phyloP scores from a whole-genome alignment of 2,888 invertebrate species.

The Polymixis flavicincta region DNA sequence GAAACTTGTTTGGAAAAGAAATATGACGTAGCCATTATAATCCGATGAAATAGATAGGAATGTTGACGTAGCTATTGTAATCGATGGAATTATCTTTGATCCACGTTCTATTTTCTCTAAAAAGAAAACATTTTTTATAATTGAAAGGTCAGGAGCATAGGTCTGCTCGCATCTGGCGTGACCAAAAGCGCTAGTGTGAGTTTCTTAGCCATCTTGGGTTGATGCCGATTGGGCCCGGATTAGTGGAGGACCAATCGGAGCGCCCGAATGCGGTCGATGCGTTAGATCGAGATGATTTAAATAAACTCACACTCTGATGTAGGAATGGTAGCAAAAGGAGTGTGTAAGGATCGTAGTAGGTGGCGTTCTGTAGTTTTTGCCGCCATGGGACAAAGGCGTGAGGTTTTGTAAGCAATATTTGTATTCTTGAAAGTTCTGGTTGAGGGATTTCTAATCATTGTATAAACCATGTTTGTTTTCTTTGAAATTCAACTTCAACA shows the following conservation, averaged over 20 bases:
- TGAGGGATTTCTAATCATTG: not conserved
- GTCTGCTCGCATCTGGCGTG: too few species aligned
- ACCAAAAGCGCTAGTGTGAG: too few species aligned
- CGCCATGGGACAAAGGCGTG: not conserved
- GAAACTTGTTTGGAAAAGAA: not conserved
- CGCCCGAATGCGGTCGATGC: too few species aligned
- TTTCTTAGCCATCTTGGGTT: too few species aligned
- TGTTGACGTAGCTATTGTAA: not conserved
- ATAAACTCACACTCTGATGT: too few species aligned
- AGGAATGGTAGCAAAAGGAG: not conserved
- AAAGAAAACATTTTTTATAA: too few species aligned
- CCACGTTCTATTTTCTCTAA: not conserved
- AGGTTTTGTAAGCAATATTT: not conserved
- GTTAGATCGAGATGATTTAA: too few species aligned
- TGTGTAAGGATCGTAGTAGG: not conserved
- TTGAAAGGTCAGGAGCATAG: too few species aligned
- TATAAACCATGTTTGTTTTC: constrained; percentile 12
- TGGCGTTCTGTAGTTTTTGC: not conserved
- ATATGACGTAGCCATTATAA: too few species aligned
- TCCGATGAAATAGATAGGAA: not conserved
- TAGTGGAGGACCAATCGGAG: too few species aligned
- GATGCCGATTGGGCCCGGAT: too few species aligned
- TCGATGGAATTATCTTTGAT: not conserved
- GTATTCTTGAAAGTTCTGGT: not conserved
- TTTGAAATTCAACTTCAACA: constrained; percentile 25